Evolutionary conservation across 2,113 vertebrate genomes (phyloP), one percentile per base, ranked within the genome.

Genomic region (Patagioenas fasciata): DNA sequence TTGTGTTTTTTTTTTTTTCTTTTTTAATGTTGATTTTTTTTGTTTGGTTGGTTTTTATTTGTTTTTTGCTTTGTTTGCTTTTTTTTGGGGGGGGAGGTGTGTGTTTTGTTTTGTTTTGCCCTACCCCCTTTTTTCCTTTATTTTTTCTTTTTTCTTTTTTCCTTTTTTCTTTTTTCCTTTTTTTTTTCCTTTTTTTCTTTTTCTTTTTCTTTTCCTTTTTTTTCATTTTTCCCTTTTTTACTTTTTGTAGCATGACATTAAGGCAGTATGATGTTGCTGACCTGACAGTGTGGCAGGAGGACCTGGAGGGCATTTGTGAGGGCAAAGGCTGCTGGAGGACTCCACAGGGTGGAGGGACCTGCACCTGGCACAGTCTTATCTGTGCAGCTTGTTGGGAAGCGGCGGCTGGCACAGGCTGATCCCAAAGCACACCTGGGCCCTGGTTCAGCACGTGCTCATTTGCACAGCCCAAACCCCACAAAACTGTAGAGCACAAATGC

Each of bases 401-500:
- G 9, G 53, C 36, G 67, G 75, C 67, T 83, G 75, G 75, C 77
- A 48, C 19, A 4, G 14, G 24, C 44, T 88, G 24, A 40, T 31
- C 36, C 11, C 24, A 31, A 15, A 80, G 34, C 38, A 7, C 34
- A 6, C n/a, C 14, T 50, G 56, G 47, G 14, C 70, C 74, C 25
- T 60, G 66, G 4, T 17, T 67, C 72, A 42, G 80, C 32, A 10
- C 8, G 2, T 3, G 25, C 32, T 20, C 1, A 13, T 64, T 65
- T 64, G 67, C 44, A 44, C 38, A 73, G 64, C 32, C 34, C 4
- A 2, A 20, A 48, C 11, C 11, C 21, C 56, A 32, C 26, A 36
- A 11, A 81, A 36, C 40, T 26, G 1, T 0, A 23, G 31, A 24
- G 23, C 2, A 1, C 2, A 10, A 10, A 5, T 54, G 38, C 34